Base-by-base conservation (phyloP, 2,888 invertebrate genomes). In the Exocentrus adspersus region DNA sequence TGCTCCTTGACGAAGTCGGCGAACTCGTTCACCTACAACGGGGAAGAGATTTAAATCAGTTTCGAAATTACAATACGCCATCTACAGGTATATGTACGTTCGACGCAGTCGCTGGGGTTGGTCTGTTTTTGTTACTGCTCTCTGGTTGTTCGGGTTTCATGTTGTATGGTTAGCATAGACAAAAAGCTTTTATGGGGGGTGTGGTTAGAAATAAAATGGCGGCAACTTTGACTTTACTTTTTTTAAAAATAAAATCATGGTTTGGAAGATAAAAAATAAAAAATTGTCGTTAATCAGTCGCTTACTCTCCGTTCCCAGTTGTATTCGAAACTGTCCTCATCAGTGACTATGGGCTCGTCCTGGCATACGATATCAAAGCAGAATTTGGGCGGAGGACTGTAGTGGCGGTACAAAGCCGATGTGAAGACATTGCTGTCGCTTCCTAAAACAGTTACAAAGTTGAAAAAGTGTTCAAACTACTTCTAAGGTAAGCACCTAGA, bases 301-400 rank as follows among this genome's bases (percentile, higher is more conserved):
- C 46, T 45, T 57, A 70, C 73, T 58, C 60, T 66, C 6, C 30
- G 10, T 54, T 85, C 82, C 1, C 85, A 83, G 77, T 88, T 88
- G 76, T 86, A 88, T 61, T 85, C 86, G 64, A 85, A 82, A 21
- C 86, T 78, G 5, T 80, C 77, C 0, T 79, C 78, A 74, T 87
- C 85, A 75, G 87, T 87, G 80, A 86, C 85, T 41, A 88, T 85
- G 5, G 86, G 85, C 21, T 82, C 82, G 73, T 85, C 84, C 41
- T 76, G 76, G 28, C 70, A 70, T 9, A 20, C 24, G n/a, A 66
- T 64, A 75, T 89, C 89, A 76, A 86, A 90, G 77, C 88, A 88
- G 77, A 88, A 89, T 2, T 87, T 87, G 19, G 74, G 70, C 1
- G 89, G 89, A 2, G 86, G 84, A 57, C 81, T 82, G 74, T 87